Evolutionary conservation across 2,888 invertebrate genomes (phyloP), one percentile per base, ranked within the genome.

Genomic region (Anthoptus insignis): DNA sequence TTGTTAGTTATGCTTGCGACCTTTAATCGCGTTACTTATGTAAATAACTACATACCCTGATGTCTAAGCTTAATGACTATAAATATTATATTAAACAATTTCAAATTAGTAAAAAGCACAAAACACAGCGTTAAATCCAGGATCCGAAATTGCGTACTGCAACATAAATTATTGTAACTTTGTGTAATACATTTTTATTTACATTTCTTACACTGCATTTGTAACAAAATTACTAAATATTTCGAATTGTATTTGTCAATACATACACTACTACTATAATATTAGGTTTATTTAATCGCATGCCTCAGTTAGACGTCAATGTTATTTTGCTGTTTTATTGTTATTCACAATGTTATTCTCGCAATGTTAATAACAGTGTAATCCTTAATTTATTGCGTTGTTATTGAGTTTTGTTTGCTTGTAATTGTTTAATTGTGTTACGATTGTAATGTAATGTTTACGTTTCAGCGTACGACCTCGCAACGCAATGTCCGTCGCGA

Each of bases 401-500:
- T 42, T 42, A 11, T 42, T 42, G 1, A 9, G 42, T 42, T 39
- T 42, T 19, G 11, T 42, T 19, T 2, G 42, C 8, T 19, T 42
- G 11, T 19, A 42, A 34, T 8, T 39, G 39, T 39, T 39, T 6
- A 11, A 5, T 42, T 42, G 42, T 27, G n/a, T 42, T 19, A 19
- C 9, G 19, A 14, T 37, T 37, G 37, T 37, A 37, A 37, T 37
- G 14, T 37, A 14, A 37, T 37, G 42, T 42, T 19, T 54, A 9
- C 19, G 13, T 78, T 80, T 9, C 89, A 96, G 97, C 97, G 50
- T 97, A 97, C 82, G 97, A 97, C 88, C 89, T 97, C 85, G 97
- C 97, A 68, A 97, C 97, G 50, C 97, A 97, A 81, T 96, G 97
- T 80, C 96, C 96, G 64, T 95, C 96, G 49, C 93, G 96, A 64